Evolutionary conservation across 2,797 vertebrate genomes (phyloP).

Genomic region (Acanthornis magna): DNA sequence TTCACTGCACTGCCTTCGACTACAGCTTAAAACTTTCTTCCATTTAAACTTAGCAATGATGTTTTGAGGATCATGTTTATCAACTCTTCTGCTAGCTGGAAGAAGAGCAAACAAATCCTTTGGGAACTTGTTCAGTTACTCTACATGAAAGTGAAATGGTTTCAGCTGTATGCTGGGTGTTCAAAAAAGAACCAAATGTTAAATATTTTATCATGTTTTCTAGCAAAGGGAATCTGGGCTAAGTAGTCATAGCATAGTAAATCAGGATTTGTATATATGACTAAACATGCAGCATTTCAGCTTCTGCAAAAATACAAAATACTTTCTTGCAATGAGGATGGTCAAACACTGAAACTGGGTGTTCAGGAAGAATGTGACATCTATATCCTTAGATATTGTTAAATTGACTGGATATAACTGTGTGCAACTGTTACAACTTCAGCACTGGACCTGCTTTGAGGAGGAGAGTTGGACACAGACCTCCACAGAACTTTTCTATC

Average conservation of each 20-base stretch:
- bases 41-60: background rate
- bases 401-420: background rate
- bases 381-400: background rate
- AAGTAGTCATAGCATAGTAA: background rate
- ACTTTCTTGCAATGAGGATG: background rate
- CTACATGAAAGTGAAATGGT: background rate
- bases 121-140: background rate
- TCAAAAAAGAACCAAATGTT: background rate
- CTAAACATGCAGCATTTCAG: background rate
- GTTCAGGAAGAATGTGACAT: background rate
- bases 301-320: background rate
- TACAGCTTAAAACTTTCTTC: background rate
- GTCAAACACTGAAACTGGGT: background rate
- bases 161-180: background rate
- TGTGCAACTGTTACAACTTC: background rate
- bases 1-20: background rate
- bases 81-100: background rate
- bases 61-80: background rate
- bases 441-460: background rate
- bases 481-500: background rate
- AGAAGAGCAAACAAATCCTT: background rate
- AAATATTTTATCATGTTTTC: conserved; percentile 32
- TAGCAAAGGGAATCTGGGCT: background rate
- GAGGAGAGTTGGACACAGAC: background rate
- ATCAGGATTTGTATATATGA: background rate